phyloP scores from a whole-genome alignment of 1,140 invertebrate species.

The Plectrocnemia conspersa region DNA sequence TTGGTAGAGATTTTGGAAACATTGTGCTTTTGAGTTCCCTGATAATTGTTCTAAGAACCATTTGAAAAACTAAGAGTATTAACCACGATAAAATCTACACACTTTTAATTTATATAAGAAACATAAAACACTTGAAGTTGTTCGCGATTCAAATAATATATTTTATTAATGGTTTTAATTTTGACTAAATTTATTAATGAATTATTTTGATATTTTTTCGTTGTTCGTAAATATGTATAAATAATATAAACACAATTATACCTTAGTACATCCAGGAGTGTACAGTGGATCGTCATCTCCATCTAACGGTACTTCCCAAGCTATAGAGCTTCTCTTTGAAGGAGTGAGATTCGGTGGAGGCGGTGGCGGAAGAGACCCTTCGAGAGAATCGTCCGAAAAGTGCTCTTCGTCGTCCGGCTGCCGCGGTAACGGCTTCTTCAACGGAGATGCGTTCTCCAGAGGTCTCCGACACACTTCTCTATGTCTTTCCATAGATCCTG shows the following conservation, averaged over 20 bases:
- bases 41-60: no score
- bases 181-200: no score
- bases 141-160: no score
- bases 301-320: conserved; percentile 76
- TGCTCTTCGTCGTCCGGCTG: conserved; percentile 61
- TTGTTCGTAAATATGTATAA: no score
- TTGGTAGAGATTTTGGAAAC: no score
- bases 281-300: conserved; percentile 62
- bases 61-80: no score
- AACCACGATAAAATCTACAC: no score
- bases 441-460: conserved; percentile 41
- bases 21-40: no score
- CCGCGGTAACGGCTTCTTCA: conserved; percentile 42
- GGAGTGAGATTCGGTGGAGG: conserved; percentile 52
- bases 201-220: no score
- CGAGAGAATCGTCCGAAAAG: conserved; percentile 78
- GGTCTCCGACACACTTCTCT: conserved; percentile 65
- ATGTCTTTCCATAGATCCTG: conserved; percentile 66
- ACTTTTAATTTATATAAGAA: no score
- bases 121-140: no score
- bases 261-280: conserved; percentile 69
- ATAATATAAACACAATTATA: conserved; percentile 46
- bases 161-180: no score
- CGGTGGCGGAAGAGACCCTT: conserved; percentile 62
- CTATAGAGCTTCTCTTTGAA: conserved; percentile 71